These are phyloP conservation scores for Pardalotus punctatus DNA, from an alignment of 2,113 vertebrate genomes.

Conservation along the genomic window DNA sequence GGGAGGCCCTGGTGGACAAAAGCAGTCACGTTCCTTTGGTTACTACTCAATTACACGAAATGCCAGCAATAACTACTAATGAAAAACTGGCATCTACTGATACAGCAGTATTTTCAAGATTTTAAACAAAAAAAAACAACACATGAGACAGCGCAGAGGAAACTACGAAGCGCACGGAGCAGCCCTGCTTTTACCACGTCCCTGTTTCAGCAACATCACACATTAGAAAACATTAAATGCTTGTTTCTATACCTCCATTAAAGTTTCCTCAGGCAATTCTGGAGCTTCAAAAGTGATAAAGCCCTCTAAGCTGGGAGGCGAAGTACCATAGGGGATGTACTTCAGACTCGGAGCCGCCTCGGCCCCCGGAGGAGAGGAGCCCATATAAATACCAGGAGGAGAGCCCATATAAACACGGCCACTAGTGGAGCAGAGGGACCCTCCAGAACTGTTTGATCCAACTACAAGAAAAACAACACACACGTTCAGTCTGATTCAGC, in stretches of 20 bases:
- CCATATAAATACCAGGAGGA: constrained; percentile 83
- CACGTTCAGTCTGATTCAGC: constrained; percentile 15
- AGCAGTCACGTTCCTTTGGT: neutral
- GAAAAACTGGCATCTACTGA: neutral
- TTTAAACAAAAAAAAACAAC: neutral
- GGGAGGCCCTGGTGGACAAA: neutral
- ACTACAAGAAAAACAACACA: constrained; percentile 73
- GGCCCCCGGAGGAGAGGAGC: constrained; percentile 78
- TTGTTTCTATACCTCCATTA: constrained; percentile 89
- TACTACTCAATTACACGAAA: neutral
- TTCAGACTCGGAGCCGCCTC: constrained; percentile 87
- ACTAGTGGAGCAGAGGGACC: constrained; percentile 90
- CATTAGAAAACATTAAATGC: neutral
- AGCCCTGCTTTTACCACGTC: neutral
- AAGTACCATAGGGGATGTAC: constrained; percentile 91
- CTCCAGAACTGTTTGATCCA: constrained; percentile 91
- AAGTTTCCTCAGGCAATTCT: constrained; percentile 93
- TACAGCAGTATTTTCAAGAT: neutral
- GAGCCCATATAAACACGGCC: constrained; percentile 88
- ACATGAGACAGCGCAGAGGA: neutral
- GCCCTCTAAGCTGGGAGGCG: constrained; percentile 92
- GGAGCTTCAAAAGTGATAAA: constrained; percentile 97
- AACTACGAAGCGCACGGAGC: neutral
- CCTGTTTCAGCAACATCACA: neutral
- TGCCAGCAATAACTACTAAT: neutral